Conservation (phyloP, 2,113 vertebrate species). For the Eupsittula cactorum region DNA sequence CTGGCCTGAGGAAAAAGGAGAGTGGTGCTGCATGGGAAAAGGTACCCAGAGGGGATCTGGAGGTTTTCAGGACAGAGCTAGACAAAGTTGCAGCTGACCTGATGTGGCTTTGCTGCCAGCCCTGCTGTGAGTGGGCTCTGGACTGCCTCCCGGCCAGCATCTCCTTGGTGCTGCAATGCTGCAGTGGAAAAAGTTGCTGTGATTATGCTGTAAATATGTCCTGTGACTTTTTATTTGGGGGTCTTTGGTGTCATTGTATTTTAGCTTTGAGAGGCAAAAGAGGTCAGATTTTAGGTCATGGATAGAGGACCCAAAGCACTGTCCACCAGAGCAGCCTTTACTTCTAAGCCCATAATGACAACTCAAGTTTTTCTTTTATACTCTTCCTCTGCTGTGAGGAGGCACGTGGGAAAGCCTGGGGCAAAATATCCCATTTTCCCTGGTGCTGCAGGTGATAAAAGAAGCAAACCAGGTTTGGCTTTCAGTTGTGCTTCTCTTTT, state of each 20-base stretch:
- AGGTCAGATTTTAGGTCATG: not conserved
- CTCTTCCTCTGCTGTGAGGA: not conserved
- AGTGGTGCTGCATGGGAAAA: not conserved
- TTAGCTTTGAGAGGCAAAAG: not conserved
- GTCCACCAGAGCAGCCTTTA: not conserved
- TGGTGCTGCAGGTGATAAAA: not conserved
- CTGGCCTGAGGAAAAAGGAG: not conserved
- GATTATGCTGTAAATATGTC: not conserved
- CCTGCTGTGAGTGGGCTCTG: not conserved
- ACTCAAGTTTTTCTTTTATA: not conserved
- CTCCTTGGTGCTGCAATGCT: not conserved
- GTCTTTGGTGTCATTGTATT: not conserved
- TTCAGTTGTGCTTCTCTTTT: not conserved
- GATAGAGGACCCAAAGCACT: not conserved
- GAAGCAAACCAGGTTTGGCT: not conserved
- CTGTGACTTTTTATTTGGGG: not conserved
- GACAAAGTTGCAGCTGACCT: not conserved
- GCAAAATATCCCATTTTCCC: not conserved
- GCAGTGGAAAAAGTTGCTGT: rapidly evolving
- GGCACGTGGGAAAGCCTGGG: not conserved
- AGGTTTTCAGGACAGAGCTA: not conserved
- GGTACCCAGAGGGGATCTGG: not conserved
- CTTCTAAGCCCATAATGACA: not conserved
- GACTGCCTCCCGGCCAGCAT: not conserved
- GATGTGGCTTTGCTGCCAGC: not conserved